Evolutionary conservation across 2,888 invertebrate genomes (phyloP), one percentile per base, ranked within the genome.

Genomic region (Linnaemya vulpina): DNA sequence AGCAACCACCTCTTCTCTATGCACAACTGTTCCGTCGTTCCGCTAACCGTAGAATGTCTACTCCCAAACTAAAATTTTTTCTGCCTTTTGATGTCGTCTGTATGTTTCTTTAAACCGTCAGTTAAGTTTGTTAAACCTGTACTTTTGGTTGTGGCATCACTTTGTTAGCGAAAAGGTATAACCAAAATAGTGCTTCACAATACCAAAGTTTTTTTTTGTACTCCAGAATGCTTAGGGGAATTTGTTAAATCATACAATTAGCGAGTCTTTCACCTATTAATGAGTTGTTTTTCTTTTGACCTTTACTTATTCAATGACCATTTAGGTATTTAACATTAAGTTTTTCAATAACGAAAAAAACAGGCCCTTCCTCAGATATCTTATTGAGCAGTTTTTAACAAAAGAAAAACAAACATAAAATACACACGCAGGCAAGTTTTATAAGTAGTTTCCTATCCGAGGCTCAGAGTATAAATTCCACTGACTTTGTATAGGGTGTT

Each of bases 161-260:
- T 63, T 20, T 51, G 71, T 46, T 70, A 58, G 11, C 40, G 35
- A 84, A 84, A 80, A 80, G 71, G 73, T 75, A 71, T 76, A 80
- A 76, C 40, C 75, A n/a, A n/a, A n/a, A n/a, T n/a, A n/a, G n/a
- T n/a, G n/a, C n/a, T n/a, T n/a, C n/a, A n/a, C n/a, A n/a, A n/a
- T n/a, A n/a, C n/a, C n/a, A n/a, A n/a, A n/a, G n/a, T n/a, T n/a
- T n/a, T 71, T 71, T 70, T 38, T 63, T 76, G 65, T 70, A 58
- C 15, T 35, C 40, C 17, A 40, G 55, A 70, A 73, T 73, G 62
- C 60, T 62, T 53, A 13, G 35, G 55, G 74, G 70, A 35, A 22
- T 78, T 65, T 43, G 46, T 43, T 35, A 82, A 40, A 71, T 65
- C 20, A 70, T 65, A 38, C 70, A 49, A 70, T 62, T 68, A 62